phyloP scores from a whole-genome alignment of 2,888 invertebrate species.

The Apeira syringaria region DNA sequence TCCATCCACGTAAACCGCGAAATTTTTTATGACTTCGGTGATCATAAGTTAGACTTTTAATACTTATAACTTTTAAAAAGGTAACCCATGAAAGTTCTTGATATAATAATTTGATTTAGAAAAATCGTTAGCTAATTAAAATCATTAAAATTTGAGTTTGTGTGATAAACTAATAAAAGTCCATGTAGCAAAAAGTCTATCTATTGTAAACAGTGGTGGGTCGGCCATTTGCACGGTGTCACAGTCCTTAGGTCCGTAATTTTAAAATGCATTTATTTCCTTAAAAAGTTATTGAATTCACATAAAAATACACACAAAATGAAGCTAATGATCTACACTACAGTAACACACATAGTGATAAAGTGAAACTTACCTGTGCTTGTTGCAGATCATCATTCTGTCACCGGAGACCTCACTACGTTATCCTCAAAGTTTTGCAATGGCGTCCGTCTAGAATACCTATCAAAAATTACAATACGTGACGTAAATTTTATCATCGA shows the following conservation, averaged over 20 bases:
- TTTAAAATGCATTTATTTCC: constrained; percentile 65
- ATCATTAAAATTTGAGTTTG: constrained; percentile 34
- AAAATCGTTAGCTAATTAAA: constrained; percentile 59
- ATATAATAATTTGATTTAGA: constrained; percentile 29
- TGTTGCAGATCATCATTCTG: constrained; percentile 80
- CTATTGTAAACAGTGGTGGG: constrained; percentile 86
- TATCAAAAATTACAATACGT: constrained; percentile 59
- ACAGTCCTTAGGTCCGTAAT: constrained; percentile 85
- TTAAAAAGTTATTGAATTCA: constrained; percentile 72
- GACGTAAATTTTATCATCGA: constrained; percentile 46
- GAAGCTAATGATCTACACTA: constrained; percentile 50
- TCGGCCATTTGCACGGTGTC: constrained; percentile 89
- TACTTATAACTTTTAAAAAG: constrained; percentile 29
- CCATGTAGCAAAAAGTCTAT: constrained; percentile 55
- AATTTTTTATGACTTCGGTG: constrained; percentile 40
- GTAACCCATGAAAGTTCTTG: constrained; percentile 14
- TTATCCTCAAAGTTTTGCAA: constrained; percentile 75
- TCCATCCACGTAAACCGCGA: constrained; percentile 54
- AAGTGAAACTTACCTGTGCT: constrained; percentile 75
- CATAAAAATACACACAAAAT: constrained; percentile 71
- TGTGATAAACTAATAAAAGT: constrained; percentile 44
- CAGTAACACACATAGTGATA: constrained; percentile 62
- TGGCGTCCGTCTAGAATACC: constrained; percentile 75
- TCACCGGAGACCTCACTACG: constrained; percentile 78
- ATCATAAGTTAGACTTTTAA: constrained; percentile 55